Evolutionary conservation across 2,113 vertebrate genomes (phyloP).

Genomic region (Perognathus longimembris): DNA sequence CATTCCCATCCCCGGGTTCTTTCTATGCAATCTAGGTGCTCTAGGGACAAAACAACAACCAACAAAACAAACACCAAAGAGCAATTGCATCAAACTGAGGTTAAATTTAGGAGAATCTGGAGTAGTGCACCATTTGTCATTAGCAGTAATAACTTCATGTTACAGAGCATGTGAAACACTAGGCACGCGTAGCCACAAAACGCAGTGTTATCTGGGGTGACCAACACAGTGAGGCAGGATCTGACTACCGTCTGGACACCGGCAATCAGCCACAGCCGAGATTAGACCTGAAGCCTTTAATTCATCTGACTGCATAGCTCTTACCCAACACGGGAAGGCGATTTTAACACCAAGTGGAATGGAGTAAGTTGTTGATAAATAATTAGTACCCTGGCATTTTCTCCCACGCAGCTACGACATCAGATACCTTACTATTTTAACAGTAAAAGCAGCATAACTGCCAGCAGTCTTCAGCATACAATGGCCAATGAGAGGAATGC

Average conservation of each 20-base stretch:
- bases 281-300: not conserved
- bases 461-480: not conserved
- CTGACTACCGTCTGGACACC: not conserved
- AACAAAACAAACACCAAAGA: too few relatives aligned
- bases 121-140: not conserved
- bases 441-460: not conserved
- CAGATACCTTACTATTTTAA: not conserved
- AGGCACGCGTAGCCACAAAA: not conserved
- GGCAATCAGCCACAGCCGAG: not conserved
- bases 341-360: slow-evolving; percentile 36
- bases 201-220: not conserved
- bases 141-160: not conserved
- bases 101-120: not conserved
- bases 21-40: not conserved
- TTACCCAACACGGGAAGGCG: not conserved
- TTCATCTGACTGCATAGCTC: not conserved
- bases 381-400: not conserved
- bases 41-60: not conserved
- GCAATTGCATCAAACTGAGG: not conserved
- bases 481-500: not conserved
- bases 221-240: not conserved
- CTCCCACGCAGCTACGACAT: not conserved
- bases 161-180: not conserved
- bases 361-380: not conserved
- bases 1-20: not conserved